Conservation (phyloP, 1,140 invertebrate species). For the Trialeurodes vaporariorum region DNA sequence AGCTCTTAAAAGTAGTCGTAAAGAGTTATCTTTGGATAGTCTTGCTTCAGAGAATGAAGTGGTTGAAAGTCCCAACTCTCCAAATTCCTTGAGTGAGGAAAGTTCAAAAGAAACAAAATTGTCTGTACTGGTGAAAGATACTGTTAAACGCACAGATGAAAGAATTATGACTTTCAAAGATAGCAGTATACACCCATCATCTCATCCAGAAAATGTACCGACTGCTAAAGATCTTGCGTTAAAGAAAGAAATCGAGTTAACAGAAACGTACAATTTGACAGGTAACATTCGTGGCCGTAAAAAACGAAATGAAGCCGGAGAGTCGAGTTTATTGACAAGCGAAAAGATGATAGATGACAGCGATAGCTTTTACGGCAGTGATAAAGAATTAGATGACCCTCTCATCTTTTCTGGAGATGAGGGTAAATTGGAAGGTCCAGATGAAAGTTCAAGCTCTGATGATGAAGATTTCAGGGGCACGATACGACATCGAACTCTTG, state of each 20-base stretch:
- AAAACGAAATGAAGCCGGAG: background rate
- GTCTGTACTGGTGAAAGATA: background rate
- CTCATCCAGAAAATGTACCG: background rate
- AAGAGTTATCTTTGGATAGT: conserved; percentile 10
- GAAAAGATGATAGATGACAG: conserved; percentile 33
- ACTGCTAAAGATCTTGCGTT: conserved; percentile 24
- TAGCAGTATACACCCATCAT: too few relatives aligned
- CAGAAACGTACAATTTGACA: conserved; percentile 27
- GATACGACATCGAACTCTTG: background rate
- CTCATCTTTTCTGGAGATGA: conserved; percentile 57
- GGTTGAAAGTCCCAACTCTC: background rate
- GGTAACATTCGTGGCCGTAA: conserved; percentile 26
- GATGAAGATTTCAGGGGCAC: conserved; percentile 22
- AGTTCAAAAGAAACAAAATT: background rate
- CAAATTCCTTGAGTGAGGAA: background rate
- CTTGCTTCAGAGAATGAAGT: conserved; percentile 11
- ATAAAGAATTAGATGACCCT: conserved; percentile 51
- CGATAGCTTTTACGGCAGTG: conserved; percentile 49
- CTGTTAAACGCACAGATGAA: too few relatives aligned
- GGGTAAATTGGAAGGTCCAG: conserved; percentile 35
- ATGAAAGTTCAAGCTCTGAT: conserved; percentile 33
- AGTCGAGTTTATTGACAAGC: too few relatives aligned
- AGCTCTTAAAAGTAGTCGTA: conserved; percentile 17
- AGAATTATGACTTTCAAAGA: too few relatives aligned
- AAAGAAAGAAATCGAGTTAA: conserved; percentile 28